These are phyloP conservation scores for Patagioenas fasciata DNA, from an alignment of 2,113 vertebrate species.

Conservation along the genomic window DNA sequence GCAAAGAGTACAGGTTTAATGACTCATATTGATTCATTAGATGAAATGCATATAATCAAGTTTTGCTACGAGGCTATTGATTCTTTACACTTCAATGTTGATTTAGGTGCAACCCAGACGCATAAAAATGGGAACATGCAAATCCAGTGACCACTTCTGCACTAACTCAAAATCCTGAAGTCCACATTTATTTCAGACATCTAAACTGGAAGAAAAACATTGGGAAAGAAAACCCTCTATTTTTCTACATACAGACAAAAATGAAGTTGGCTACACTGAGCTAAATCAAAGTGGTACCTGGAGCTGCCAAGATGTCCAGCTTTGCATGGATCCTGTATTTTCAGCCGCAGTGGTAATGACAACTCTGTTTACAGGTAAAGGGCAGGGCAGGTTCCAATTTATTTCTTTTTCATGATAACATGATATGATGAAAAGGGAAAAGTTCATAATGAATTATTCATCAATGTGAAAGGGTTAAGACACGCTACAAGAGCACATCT, in stretches of 20 bases:
- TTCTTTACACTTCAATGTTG: neutral
- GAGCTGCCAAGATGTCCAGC: neutral
- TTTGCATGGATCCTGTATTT: neutral
- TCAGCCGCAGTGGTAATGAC: neutral
- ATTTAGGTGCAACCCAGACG: neutral
- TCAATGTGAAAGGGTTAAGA: neutral
- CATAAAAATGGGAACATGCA: neutral
- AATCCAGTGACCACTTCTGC: neutral
- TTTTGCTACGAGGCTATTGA: slow-evolving; percentile 40
- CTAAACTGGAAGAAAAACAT: neutral
- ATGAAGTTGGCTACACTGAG: neutral
- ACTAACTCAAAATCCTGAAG: neutral
- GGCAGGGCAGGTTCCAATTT: neutral
- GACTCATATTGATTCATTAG: slow-evolving; percentile 7
- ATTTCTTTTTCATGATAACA: neutral
- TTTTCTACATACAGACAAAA: neutral
- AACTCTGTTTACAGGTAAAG: neutral
- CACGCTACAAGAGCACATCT: neutral
- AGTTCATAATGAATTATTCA: neutral
- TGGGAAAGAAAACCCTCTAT: neutral
- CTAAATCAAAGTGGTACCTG: neutral
- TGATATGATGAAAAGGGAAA: neutral
- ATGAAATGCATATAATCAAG: slow-evolving; percentile 26
- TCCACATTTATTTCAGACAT: neutral
- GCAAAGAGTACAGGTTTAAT: neutral